phyloP scores from a whole-genome alignment of 1,140 invertebrate genomes.

The Aphis gossypii region DNA sequence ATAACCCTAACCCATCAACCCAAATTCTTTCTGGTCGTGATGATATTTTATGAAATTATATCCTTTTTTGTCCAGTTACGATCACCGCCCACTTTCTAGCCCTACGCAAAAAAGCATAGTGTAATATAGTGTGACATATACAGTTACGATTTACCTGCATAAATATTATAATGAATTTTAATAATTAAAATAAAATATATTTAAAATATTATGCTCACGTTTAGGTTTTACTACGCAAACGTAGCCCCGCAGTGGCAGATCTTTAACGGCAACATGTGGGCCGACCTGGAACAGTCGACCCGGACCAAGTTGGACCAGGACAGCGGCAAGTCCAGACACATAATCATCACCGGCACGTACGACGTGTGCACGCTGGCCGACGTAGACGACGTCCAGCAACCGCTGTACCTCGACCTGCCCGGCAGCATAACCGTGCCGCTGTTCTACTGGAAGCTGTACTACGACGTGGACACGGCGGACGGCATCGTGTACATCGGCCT shows the following conservation, averaged over 20 bases:
- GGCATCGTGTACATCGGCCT: constrained; percentile 71
- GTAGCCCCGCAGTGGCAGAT: constrained; percentile 69
- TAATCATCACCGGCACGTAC: constrained; percentile 70
- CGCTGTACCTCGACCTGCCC: constrained; percentile 66
- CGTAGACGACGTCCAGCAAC: constrained; percentile 63
- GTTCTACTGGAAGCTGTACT: constrained; percentile 72
- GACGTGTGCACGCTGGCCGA: constrained; percentile 67
- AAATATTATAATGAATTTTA: too few relatives aligned
- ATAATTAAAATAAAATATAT: too few relatives aligned
- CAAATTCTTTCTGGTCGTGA: too few relatives aligned
- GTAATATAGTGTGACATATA: too few relatives aligned
- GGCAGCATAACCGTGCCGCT: constrained; percentile 67
- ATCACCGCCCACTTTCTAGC: not conserved
- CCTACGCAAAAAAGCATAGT: too few relatives aligned
- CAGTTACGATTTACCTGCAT: too few relatives aligned
- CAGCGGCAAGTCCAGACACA: constrained; percentile 60
- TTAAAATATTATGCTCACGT: constrained; percentile 58
- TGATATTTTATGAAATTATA: not conserved
- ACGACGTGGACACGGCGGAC: constrained; percentile 66
- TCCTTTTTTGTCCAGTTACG: not conserved
- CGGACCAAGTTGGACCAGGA: not conserved
- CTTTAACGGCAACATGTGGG: constrained; percentile 69
- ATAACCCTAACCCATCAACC: too few relatives aligned
- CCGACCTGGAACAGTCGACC: constrained; percentile 55
- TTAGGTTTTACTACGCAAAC: constrained; percentile 69